These are phyloP conservation scores for Stenchaetothrips biformis DNA, from an alignment of 2,888 invertebrate species.

Conservation along the genomic window DNA sequence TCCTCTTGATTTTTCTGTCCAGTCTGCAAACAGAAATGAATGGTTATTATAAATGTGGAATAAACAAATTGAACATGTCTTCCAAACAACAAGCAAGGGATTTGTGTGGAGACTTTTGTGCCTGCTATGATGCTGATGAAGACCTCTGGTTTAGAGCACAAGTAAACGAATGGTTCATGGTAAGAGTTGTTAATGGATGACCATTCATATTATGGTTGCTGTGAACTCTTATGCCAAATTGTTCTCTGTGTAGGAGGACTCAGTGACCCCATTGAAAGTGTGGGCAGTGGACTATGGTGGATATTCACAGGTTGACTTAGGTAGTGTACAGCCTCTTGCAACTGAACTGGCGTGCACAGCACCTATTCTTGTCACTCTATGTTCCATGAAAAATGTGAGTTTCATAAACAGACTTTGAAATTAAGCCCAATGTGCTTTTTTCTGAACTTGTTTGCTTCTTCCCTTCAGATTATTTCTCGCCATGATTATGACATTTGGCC, in stretches of 20 bases:
- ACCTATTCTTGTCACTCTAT: not conserved
- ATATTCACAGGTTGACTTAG: not conserved
- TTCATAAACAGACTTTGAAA: not conserved
- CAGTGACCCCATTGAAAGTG: not conserved
- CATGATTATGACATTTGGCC: not conserved
- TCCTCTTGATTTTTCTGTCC: not conserved
- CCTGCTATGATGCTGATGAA: slow-evolving; percentile 5
- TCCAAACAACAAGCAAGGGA: not conserved
- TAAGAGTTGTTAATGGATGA: not conserved
- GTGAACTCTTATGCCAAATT: not conserved
- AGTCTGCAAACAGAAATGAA: not conserved
- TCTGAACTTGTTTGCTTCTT: not conserved
- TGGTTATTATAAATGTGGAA: not conserved
- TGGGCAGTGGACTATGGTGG: slow-evolving; percentile 4
- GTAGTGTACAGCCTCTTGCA: not conserved
- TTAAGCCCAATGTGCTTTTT: not conserved
- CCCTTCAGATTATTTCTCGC: not conserved
- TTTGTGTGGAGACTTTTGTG: not conserved
- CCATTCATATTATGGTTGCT: not conserved
- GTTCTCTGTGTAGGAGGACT: not conserved
- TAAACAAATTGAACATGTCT: not conserved
- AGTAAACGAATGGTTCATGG: not conserved
- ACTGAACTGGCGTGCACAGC: not conserved
- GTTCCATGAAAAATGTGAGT: slow-evolving; percentile 2
- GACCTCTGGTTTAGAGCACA: not conserved